Base-by-base conservation (phyloP, 2,113 vertebrate genomes). In the Vimba vimba region DNA sequence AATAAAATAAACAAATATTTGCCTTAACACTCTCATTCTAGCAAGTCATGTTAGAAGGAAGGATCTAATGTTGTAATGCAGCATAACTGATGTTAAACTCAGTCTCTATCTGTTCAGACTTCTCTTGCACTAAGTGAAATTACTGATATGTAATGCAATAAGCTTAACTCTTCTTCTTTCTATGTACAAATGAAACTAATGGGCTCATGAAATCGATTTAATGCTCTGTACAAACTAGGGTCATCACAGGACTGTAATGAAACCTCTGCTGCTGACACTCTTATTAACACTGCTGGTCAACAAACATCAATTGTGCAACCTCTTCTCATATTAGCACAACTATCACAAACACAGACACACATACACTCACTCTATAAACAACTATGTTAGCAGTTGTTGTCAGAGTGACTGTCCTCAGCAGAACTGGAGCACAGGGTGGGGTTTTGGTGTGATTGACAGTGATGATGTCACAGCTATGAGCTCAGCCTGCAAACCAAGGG, bases 371-470 rank as follows among this genome's bases (percentile, higher is more conserved):
- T 39, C 23, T 17, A 76, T 30, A 39, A 23, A 27, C 43, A 55
- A 17, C 52, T 19, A 27, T 60, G 43, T 45, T 25, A 30, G 66
- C 7, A n/a, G 23, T 79, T 83, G 81, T 30, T 60, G 62, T 43
- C 36, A 59, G n/a, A 19, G 36, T 62, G 21, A 68, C 62, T 71
- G 57, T 21, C 75, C 82, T 55, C 27, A 12, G 83, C 55, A 76
- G 12, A 36, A 36, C 62, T 79, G 43, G 43, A 71, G 47, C 57
- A 82, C 50, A 85, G 80, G 66, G 75, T 19, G 69, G 30, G 84
- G 87, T 50, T 92, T 85, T 68, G 36, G 89, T 69, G 78, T 86
- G 91, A 92, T 39, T 88, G 92, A 93, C 92, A 92, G 45, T 62
- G 79, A 87, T 91, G 90, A 59, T 86, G 79, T 86, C 89, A 45